These are phyloP conservation scores for Scalopus aquaticus DNA, from an alignment of 2,113 vertebrate species.

Conservation along the genomic window DNA sequence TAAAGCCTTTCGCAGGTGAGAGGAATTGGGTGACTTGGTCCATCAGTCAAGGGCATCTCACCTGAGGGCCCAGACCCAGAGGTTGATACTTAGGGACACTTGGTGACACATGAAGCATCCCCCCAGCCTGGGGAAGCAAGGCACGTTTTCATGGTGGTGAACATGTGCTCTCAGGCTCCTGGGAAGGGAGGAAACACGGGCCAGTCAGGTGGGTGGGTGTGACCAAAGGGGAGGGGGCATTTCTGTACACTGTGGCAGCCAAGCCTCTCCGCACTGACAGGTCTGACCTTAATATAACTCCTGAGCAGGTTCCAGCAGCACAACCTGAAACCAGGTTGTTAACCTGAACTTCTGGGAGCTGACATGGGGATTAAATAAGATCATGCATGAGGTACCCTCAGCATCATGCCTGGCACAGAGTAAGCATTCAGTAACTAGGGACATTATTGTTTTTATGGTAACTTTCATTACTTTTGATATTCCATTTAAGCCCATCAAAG, in stretches of 20 bases:
- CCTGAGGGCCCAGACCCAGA: not conserved
- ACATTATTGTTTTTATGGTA: not conserved
- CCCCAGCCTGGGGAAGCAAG: not conserved
- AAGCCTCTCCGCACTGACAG: not conserved
- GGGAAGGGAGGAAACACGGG: not conserved
- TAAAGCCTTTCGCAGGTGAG: not conserved
- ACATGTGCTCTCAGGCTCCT: not conserved
- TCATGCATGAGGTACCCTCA: not conserved
- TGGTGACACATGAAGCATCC: not conserved
- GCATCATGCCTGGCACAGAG: not conserved
- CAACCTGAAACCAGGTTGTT: not conserved
- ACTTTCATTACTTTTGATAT: not conserved
- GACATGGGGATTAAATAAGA: not conserved
- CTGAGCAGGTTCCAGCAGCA: not conserved
- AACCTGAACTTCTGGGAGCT: not conserved
- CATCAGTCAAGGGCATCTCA: not conserved
- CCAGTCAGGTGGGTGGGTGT: not conserved
- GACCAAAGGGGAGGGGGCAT: not conserved
- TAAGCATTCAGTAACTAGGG: not conserved
- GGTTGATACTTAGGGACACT: not conserved
- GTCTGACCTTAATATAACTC: not conserved
- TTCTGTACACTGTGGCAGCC: not conserved
- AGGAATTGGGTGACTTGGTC: not conserved
- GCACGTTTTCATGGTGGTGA: not conserved
- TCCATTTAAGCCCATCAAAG: not conserved